A percentile compares a stretch with the other conserved stretches of the same genome.
phyloP scores from a whole-genome alignment of 2,888 invertebrate species.

The Lymantria dispar region DNA sequence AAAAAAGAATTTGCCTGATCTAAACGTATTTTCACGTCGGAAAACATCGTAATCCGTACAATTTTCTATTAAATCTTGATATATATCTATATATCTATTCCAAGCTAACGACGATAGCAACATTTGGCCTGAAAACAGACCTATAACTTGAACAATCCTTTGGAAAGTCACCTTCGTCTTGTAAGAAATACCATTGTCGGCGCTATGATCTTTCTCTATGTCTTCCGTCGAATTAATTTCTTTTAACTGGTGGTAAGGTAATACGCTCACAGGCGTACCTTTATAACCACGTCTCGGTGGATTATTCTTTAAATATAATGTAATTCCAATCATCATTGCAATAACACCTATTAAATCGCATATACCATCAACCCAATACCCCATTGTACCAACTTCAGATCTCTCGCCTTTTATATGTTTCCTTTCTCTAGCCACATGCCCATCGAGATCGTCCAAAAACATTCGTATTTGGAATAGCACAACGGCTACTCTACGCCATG shows the following conservation, averaged over 20 bases:
- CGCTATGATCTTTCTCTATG: slow-evolving; percentile 64
- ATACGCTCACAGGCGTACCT: slow-evolving; percentile 83
- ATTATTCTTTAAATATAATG: slow-evolving; percentile 86
- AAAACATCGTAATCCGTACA: slow-evolving; percentile 76
- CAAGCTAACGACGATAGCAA: slow-evolving; percentile 89
- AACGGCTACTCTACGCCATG: slow-evolving; percentile 87
- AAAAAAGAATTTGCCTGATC: slow-evolving; percentile 88
- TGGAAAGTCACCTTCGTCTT: slow-evolving; percentile 87
- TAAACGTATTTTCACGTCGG: slow-evolving; percentile 82
- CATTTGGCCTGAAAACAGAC: slow-evolving; percentile 87
- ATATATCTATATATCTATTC: slow-evolving; percentile 92
- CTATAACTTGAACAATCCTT: slow-evolving; percentile 84
- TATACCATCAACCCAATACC: slow-evolving; percentile 91
- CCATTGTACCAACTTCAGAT: slow-evolving; percentile 90
- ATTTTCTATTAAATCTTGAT: slow-evolving; percentile 89
- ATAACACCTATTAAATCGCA: slow-evolving; percentile 90
- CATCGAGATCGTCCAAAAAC: slow-evolving; percentile 93
- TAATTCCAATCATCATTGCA: slow-evolving; percentile 87
- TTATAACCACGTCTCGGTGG: slow-evolving; percentile 87
- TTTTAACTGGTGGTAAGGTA: slow-evolving; percentile 73
- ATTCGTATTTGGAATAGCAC: slow-evolving; percentile 90
- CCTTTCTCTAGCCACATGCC: slow-evolving; percentile 90
- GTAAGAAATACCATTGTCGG: slow-evolving; percentile 82
- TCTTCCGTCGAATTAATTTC: slow-evolving; percentile 69
- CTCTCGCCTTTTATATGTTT: slow-evolving; percentile 89